Evolutionary conservation across 2,888 invertebrate genomes (phyloP).

Genomic region (Xiphydria camelus): DNA sequence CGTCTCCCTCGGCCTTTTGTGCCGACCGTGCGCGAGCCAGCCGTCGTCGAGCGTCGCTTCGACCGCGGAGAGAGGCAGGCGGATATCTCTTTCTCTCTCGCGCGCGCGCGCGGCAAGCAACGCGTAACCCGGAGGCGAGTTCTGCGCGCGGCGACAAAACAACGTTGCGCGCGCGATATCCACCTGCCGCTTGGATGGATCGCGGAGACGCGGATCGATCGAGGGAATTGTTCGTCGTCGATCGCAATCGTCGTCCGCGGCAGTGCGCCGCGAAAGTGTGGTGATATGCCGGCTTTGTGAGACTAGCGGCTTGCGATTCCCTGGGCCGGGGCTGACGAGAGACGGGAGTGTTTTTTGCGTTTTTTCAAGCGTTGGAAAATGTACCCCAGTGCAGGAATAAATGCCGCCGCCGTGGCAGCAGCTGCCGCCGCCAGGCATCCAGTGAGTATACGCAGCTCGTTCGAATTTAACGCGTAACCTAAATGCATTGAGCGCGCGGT

Average conservation of each 20-base stretch:
- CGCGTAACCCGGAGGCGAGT: too few species aligned
- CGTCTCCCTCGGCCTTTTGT: not conserved
- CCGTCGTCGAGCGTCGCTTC: too few species aligned
- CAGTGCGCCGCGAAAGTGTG: slow-evolving; percentile 2
- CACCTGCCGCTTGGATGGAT: too few species aligned
- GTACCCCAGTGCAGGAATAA: slow-evolving; percentile 87
- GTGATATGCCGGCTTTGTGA: slow-evolving; percentile 10
- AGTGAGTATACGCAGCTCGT: slow-evolving; percentile 68
- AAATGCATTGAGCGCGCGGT: not conserved
- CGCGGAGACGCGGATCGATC: too few species aligned
- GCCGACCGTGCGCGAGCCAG: too few species aligned
- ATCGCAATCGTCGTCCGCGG: not conserved
- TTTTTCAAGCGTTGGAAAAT: slow-evolving; percentile 63
- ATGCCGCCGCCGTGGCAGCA: slow-evolving; percentile 83
- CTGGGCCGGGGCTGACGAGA: slow-evolving; percentile 11
- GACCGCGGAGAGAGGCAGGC: too few species aligned
- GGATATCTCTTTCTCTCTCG: slow-evolving; percentile 1
- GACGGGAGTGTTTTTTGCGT: slow-evolving; percentile 17
- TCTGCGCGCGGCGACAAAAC: too few species aligned
- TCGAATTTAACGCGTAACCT: slow-evolving; percentile 16
- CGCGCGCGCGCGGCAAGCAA: too few species aligned
- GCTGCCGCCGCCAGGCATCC: slow-evolving; percentile 85
- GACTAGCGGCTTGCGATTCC: slow-evolving; percentile 8
- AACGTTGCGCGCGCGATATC: too few species aligned
- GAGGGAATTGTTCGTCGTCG: too few species aligned